Percentiles rank a stretch among this genome's conserved stretches.
These are phyloP conservation scores for western clawed frog (Xenopus tropicalis) DNA, from an alignment of 2,113 vertebrate genomes.

Conservation along the genomic window DNA sequence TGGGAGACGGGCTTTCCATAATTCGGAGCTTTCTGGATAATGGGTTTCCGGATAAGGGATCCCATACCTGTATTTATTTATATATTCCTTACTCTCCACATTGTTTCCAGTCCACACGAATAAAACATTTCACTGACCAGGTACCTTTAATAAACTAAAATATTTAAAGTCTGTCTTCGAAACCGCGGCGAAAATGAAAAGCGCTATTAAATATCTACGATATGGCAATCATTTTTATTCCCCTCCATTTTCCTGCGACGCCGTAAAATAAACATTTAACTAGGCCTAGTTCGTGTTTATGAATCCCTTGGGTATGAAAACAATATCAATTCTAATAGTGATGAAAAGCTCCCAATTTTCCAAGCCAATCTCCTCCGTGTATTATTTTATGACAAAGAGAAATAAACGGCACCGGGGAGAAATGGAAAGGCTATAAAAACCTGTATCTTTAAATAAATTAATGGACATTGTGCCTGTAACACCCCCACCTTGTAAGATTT, in stretches of 20 bases:
- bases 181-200: neutral
- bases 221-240: neutral
- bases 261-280: neutral
- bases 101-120: too few species aligned
- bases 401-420: neutral
- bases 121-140: neutral
- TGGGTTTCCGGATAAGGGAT: too few species aligned
- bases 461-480: neutral
- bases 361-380: neutral
- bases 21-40: too few species aligned
- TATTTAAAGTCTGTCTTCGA: neutral
- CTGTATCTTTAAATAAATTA: constrained; percentile 24
- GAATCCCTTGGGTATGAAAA: neutral
- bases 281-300: neutral
- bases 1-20: too few species aligned
- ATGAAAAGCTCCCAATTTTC: neutral
- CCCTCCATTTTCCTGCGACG: neutral
- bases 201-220: neutral
- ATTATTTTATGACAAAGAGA: neutral
- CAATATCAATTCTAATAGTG: neutral
- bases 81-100: too few species aligned
- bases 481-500: constrained; percentile 1
- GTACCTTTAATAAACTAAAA: neutral
- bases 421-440: constrained; percentile 9
- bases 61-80: too few species aligned